These are phyloP conservation scores for Heptranchias perlo DNA, from an alignment of 2,113 vertebrate genomes.

Conservation along the genomic window DNA sequence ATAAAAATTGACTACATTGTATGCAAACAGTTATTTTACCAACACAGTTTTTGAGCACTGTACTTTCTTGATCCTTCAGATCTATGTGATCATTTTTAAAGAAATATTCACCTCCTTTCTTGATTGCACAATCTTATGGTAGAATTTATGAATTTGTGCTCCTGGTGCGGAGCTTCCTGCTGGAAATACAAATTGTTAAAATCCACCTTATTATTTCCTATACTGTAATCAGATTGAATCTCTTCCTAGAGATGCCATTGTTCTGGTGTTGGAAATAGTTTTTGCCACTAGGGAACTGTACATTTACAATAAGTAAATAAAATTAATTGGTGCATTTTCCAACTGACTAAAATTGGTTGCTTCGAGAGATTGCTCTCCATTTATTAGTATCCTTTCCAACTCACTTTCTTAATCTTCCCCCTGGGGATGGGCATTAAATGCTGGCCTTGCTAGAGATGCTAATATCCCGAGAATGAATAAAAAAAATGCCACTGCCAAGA, in stretches of 20 bases:
- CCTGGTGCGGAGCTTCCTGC: not conserved
- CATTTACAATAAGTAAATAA: conserved; percentile 2
- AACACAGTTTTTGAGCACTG: not conserved
- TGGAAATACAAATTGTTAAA: not conserved
- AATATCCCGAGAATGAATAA: too few relatives aligned
- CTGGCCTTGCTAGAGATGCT: too few relatives aligned
- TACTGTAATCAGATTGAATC: not conserved
- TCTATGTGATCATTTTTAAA: not conserved
- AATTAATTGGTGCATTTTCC: conserved; percentile 18
- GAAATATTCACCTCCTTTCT: not conserved
- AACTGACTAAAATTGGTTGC: not conserved
- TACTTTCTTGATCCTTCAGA: not conserved
- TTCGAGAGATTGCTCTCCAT: not conserved
- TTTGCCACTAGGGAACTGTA: not conserved
- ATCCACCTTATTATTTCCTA: not conserved
- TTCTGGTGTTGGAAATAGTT: not conserved
- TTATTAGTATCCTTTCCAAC: not conserved
- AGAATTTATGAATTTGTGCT: not conserved
- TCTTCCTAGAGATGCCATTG: not conserved
- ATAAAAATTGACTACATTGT: not conserved
- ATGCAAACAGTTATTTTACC: not conserved
- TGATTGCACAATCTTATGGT: not conserved
- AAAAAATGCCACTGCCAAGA: not conserved
- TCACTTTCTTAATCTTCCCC: not conserved
- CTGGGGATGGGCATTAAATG: too few relatives aligned